These are phyloP conservation scores for Microctenopoma lineatum DNA, from an alignment of 2,797 vertebrate species.

Conservation along the genomic window DNA sequence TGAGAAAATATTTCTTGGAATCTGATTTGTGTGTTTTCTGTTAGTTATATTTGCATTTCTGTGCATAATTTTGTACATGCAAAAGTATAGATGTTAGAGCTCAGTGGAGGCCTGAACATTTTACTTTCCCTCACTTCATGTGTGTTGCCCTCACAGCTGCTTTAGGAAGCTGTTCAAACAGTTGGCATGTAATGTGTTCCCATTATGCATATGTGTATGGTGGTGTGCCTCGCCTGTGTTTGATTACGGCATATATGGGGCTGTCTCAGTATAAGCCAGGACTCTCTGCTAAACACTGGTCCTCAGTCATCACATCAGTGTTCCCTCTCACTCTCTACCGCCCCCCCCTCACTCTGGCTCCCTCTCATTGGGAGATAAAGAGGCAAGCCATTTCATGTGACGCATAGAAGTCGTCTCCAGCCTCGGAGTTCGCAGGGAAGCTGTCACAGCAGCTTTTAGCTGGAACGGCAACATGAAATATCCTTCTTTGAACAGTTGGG, in stretches of 20 bases:
- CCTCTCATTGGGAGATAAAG: slow-evolving; percentile 82
- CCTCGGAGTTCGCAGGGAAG: slow-evolving; percentile 71
- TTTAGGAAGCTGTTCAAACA: slow-evolving; percentile 67
- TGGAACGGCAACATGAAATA: slow-evolving; percentile 79
- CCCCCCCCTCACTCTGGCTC: slow-evolving; percentile 40
- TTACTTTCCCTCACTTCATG: slow-evolving; percentile 40
- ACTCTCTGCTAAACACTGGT: slow-evolving; percentile 67
- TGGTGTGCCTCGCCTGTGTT: slow-evolving; percentile 58
- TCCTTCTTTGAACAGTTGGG: slow-evolving; percentile 70
- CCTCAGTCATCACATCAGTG: slow-evolving; percentile 55
- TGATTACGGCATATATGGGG: slow-evolving; percentile 43
- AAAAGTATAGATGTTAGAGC: slow-evolving; percentile 57
- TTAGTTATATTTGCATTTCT: slow-evolving; percentile 59
- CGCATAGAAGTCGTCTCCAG: slow-evolving; percentile 79
- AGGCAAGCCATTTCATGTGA: slow-evolving; percentile 77
- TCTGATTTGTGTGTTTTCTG: slow-evolving; percentile 39
- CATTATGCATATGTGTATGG: slow-evolving; percentile 55
- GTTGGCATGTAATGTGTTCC: slow-evolving; percentile 57
- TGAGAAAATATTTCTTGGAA: slow-evolving; percentile 57
- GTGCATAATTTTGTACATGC: slow-evolving; percentile 54
- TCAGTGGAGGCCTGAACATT: slow-evolving; percentile 22
- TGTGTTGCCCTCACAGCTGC: slow-evolving; percentile 64
- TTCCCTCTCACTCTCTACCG: slow-evolving; percentile 43
- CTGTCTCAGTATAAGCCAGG: slow-evolving; percentile 68
- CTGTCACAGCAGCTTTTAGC: slow-evolving; percentile 81